Conservation (phyloP, 1,140 invertebrate species). For the Drosophila prosaltans region DNA sequence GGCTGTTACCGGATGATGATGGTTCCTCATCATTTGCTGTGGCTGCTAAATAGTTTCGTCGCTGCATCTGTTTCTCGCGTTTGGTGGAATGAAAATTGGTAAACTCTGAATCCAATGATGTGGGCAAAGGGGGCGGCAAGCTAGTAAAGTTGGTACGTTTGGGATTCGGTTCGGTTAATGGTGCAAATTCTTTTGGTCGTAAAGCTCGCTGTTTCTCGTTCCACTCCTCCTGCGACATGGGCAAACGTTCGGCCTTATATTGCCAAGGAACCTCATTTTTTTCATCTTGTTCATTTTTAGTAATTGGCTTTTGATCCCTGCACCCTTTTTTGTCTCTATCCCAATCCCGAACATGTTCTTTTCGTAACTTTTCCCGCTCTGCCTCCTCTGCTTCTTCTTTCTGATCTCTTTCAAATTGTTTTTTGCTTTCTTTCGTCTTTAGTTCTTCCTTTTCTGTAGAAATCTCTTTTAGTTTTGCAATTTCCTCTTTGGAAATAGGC, state of each 20-base stretch:
- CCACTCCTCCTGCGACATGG: slow-evolving; percentile 92
- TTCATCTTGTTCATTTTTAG: slow-evolving; percentile 38
- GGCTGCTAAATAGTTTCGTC: slow-evolving; percentile 54
- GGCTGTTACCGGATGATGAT: slow-evolving; percentile 26
- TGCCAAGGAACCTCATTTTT: slow-evolving; percentile 73
- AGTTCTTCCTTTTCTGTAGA: slow-evolving; percentile 83
- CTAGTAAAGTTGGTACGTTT: slow-evolving; percentile 79
- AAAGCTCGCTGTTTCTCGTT: slow-evolving; percentile 88
- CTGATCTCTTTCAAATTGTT: slow-evolving; percentile 77
- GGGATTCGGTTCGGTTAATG: slow-evolving; percentile 67
- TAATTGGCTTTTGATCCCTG: slow-evolving; percentile 18
- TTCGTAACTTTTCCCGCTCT: slow-evolving; percentile 84
- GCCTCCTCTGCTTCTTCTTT: slow-evolving; percentile 75
- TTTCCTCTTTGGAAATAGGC: slow-evolving; percentile 81
- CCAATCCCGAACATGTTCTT: slow-evolving; percentile 87
- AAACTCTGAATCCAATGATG: slow-evolving; percentile 43
- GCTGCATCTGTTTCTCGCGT: slow-evolving; percentile 58
- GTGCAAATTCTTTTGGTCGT: slow-evolving; percentile 88
- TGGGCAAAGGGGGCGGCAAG: slow-evolving; percentile 28
- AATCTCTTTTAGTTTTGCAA: slow-evolving; percentile 41
- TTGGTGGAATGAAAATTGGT: slow-evolving; percentile 60
- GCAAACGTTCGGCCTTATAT: slow-evolving; percentile 84
- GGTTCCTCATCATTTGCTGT: slow-evolving; percentile 27
- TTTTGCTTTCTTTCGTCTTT: slow-evolving; percentile 83
- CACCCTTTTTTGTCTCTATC: slow-evolving; percentile 85